These are phyloP conservation scores for Diaperis boleti DNA, from an alignment of 2,888 invertebrate genomes.

Conservation along the genomic window DNA sequence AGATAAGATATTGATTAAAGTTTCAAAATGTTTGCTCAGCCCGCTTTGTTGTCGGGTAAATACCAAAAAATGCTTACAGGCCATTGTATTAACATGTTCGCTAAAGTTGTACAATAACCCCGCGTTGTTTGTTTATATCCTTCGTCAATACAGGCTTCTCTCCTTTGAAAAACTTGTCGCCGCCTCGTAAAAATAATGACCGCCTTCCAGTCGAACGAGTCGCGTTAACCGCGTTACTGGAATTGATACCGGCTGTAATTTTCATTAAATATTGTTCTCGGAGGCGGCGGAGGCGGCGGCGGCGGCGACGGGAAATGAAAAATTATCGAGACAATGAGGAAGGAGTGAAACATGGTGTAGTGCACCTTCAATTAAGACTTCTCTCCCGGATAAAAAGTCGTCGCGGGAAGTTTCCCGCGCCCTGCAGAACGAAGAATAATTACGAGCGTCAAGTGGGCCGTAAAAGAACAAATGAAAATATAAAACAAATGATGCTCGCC, in stretches of 20 bases:
- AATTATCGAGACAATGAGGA: conserved; percentile 64
- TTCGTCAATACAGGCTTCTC: conserved; percentile 26
- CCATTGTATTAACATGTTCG: conserved; percentile 30
- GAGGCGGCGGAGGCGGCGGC: no score
- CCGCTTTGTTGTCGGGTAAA: conserved; percentile 3
- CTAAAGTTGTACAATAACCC: conserved; percentile 37
- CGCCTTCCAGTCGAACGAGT: conserved; percentile 57
- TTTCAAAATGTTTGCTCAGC: not conserved
- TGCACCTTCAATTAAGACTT: conserved; percentile 64
- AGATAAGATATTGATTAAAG: not conserved
- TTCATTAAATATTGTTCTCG: conserved; percentile 65
- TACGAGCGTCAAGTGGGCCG: conserved; percentile 64
- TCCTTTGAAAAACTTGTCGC: conserved; percentile 30
- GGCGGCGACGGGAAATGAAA: conserved; percentile 62
- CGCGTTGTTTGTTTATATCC: conserved; percentile 38
- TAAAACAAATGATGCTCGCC: conserved; percentile 64
- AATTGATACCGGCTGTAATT: conserved; percentile 63
- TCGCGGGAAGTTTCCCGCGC: conserved; percentile 50
- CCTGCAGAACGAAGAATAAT: conserved; percentile 62
- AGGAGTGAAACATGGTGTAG: conserved; percentile 63
- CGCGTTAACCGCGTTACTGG: conserved; percentile 53
- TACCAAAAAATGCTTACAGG: conserved; percentile 25
- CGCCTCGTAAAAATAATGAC: conserved; percentile 61
- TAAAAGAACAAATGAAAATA: conserved; percentile 66
- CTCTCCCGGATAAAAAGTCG: conserved; percentile 55